These are phyloP conservation scores for Rhynchophorus ferrugineus DNA, from an alignment of 1,140 invertebrate genomes.

Conservation along the genomic window DNA sequence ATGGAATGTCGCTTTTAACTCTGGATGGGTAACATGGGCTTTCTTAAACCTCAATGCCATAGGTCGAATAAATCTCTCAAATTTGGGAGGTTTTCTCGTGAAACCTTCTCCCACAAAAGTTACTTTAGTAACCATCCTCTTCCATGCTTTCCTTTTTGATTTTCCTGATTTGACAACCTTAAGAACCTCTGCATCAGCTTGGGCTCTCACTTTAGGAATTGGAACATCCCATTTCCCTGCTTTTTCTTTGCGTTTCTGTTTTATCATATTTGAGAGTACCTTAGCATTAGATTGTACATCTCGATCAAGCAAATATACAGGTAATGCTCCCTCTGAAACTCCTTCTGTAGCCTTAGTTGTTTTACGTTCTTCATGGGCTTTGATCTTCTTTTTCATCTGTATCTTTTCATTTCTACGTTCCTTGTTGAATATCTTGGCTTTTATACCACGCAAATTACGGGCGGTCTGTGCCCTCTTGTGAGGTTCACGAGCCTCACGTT, in stretches of 20 bases:
- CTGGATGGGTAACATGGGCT: constrained; percentile 98
- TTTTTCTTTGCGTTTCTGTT: constrained; percentile 99
- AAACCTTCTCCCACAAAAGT: constrained; percentile 97
- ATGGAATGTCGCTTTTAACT: constrained; percentile 97
- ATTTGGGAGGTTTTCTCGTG: constrained; percentile 98
- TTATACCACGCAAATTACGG: constrained; percentile 86
- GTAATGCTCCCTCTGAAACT: constrained; percentile 82
- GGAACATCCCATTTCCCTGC: constrained; percentile 99
- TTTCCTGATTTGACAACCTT: constrained; percentile 93
- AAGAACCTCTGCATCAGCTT: constrained; percentile 97
- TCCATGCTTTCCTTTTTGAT: constrained; percentile 94
- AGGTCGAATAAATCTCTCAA: constrained; percentile 97
- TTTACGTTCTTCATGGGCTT: constrained; percentile 84
- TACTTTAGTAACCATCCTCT: constrained; percentile 98
- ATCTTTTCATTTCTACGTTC: constrained; percentile 96
- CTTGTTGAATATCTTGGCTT: constrained; percentile 97
- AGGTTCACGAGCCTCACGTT: constrained; percentile 87
- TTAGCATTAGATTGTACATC: constrained; percentile 91
- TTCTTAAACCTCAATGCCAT: constrained; percentile 96
- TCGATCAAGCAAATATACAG: constrained; percentile 94
- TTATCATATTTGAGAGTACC: constrained; percentile 98
- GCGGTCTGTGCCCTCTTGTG: constrained; percentile 87
- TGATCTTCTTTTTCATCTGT: constrained; percentile 97
- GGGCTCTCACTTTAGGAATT: constrained; percentile 94
- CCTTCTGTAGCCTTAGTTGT: constrained; percentile 77